Conservation (phyloP, 2,113 vertebrate genomes). For the Microtus pennsylvanicus region DNA sequence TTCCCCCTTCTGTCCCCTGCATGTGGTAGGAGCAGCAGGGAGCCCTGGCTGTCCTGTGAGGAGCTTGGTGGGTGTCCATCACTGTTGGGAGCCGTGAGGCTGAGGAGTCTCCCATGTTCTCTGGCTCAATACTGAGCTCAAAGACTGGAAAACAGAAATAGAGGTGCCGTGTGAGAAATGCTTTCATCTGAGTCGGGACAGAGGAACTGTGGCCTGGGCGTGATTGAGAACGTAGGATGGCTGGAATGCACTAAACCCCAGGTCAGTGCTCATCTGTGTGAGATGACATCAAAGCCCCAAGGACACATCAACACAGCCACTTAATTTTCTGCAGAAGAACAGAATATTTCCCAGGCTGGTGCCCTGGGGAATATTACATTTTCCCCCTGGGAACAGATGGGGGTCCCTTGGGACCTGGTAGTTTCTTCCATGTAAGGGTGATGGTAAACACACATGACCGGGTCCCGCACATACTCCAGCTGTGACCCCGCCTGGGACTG, state of each 20-base stretch:
- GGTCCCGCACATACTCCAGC: fast-evolving
- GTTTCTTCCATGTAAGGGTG: background rate
- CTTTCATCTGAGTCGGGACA: constrained; percentile 49
- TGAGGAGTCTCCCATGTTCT: background rate
- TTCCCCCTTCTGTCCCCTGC: background rate
- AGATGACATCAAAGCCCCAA: constrained; percentile 68
- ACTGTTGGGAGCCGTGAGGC: constrained; percentile 32
- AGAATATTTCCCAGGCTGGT: background rate
- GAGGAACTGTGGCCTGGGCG: constrained; percentile 66
- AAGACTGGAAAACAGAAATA: constrained; percentile 56
- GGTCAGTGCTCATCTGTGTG: constrained; percentile 52
- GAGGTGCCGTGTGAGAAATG: constrained; percentile 56
- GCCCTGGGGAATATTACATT: background rate
- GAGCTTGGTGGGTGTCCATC: constrained; percentile 53
- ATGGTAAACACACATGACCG: fast-evolving
- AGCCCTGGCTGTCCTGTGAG: constrained; percentile 15
- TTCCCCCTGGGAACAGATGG: constrained; percentile 35
- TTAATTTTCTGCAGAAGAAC: constrained; percentile 64
- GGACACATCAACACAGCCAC: constrained; percentile 21
- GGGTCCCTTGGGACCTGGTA: background rate
- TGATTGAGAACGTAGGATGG: background rate
- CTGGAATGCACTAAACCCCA: constrained; percentile 54
- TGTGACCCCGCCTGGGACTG: fast-evolving
- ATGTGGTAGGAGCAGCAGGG: background rate
- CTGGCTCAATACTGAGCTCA: background rate